A percentile compares a stretch with the other conserved stretches of the same genome.
These are phyloP conservation scores for Ectropis crepuscularia DNA, from an alignment of 2,888 invertebrate genomes.

Conservation along the genomic window DNA sequence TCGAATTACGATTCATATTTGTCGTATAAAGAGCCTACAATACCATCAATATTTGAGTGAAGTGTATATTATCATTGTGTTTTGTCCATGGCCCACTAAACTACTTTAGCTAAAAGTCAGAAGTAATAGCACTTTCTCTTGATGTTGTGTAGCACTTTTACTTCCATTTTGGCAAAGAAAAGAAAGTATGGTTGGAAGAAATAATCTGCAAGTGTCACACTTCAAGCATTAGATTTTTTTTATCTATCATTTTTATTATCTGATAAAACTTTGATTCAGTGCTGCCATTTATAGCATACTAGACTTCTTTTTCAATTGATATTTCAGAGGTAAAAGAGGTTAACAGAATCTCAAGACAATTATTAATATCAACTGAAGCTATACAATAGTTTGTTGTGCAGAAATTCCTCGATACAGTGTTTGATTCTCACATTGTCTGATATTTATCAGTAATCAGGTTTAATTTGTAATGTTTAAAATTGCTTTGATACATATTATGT, in stretches of 20 bases:
- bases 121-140: conserved; percentile 52
- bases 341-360: not conserved
- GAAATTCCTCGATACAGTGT: no score
- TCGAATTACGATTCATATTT: conserved; percentile 55
- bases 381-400: not conserved
- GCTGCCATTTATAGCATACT: conserved; percentile 3
- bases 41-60: conserved; percentile 16
- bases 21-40: conserved; percentile 23
- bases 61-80: conserved; percentile 16
- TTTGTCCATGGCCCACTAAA: conserved; percentile 54
- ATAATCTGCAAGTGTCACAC: not conserved
- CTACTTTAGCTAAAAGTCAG: conserved; percentile 46
- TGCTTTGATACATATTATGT: not conserved
- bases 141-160: conserved; percentile 32
- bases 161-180: conserved; percentile 24
- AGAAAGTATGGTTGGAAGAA: conserved; percentile 18
- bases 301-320: not conserved
- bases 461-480: not conserved
- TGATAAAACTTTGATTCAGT: conserved; percentile 23
- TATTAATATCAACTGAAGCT: not conserved
- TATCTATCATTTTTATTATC: conserved; percentile 21
- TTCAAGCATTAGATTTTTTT: not conserved
- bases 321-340: not conserved
- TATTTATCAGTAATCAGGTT: not conserved
- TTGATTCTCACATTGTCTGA: no score